phyloP scores from a whole-genome alignment of 1,140 invertebrate genomes.

The Hestina assimilis region DNA sequence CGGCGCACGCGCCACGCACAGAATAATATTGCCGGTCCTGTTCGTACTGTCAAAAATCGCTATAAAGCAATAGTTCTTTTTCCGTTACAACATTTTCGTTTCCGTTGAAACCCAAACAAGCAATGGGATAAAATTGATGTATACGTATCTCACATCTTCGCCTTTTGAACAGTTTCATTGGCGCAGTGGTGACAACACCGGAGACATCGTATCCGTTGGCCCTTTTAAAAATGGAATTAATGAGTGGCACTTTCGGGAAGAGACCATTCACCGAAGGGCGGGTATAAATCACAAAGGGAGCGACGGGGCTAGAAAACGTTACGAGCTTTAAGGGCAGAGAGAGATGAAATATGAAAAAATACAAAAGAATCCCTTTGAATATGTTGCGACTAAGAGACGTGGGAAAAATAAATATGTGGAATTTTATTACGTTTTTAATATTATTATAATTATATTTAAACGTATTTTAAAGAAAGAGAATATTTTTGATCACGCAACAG shows the following conservation, averaged over 20 bases:
- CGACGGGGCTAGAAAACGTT: slow-evolving; percentile 41
- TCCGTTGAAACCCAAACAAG: slow-evolving; percentile 53
- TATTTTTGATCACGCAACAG: too few species aligned
- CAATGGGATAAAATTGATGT: slow-evolving; percentile 43
- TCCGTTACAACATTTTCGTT: slow-evolving; percentile 56
- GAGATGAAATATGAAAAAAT: slow-evolving; percentile 51
- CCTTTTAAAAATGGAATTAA: slow-evolving; percentile 66
- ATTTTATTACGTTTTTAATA: not conserved
- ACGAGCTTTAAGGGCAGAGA: slow-evolving; percentile 34
- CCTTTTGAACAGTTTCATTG: slow-evolving; percentile 43
- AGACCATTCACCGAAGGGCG: slow-evolving; percentile 40
- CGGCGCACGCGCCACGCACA: slow-evolving; percentile 58
- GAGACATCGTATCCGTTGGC: slow-evolving; percentile 65
- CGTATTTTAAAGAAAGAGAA: not conserved
- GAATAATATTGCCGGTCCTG: slow-evolving; percentile 44
- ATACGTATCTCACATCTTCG: slow-evolving; percentile 40
- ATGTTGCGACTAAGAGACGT: slow-evolving; percentile 23
- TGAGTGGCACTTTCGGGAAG: slow-evolving; percentile 57
- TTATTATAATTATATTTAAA: not conserved
- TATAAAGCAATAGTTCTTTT: slow-evolving; percentile 44
- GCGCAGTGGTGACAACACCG: slow-evolving; percentile 61
- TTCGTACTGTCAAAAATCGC: slow-evolving; percentile 50
- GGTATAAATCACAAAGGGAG: slow-evolving; percentile 65
- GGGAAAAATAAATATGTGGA: slow-evolving; percentile 3
- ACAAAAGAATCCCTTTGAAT: slow-evolving; percentile 42